Evolutionary conservation across 2,113 vertebrate genomes (phyloP).

Genomic region (Rhynchomys soricoides): DNA sequence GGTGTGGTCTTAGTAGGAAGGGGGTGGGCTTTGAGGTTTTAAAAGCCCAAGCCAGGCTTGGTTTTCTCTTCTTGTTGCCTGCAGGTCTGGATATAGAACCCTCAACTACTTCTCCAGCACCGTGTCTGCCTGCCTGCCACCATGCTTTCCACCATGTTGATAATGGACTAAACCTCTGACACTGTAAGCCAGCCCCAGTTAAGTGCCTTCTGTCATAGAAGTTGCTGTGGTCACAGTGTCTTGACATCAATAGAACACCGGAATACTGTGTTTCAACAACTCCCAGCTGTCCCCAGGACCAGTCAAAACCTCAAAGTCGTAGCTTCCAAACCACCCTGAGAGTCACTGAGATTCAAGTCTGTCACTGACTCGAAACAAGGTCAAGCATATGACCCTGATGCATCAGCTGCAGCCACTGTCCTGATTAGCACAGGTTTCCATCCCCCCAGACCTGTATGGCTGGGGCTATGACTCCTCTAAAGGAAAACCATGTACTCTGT

Average conservation of each 20-base stretch:
- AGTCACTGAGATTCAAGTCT: too few species aligned
- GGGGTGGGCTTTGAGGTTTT: neutral
- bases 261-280: neutral
- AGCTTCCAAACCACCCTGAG: neutral
- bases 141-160: neutral
- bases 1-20: neutral
- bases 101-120: neutral
- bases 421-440: neutral
- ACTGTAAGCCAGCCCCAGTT: neutral
- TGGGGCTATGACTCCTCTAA: neutral
- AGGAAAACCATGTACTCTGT: neutral
- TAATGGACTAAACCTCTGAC: neutral
- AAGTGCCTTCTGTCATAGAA: neutral
- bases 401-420: neutral
- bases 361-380: neutral
- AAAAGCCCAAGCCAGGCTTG: neutral
- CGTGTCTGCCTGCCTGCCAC: neutral
- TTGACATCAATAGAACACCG: neutral
- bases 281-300: neutral
- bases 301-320: neutral
- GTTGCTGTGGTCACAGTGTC: neutral
- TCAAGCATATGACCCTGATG: neutral
- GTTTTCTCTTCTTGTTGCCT: neutral
- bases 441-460: neutral
- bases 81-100: neutral